Base-by-base conservation (phyloP, 2,113 vertebrate genomes). In the Hylia prasina region DNA sequence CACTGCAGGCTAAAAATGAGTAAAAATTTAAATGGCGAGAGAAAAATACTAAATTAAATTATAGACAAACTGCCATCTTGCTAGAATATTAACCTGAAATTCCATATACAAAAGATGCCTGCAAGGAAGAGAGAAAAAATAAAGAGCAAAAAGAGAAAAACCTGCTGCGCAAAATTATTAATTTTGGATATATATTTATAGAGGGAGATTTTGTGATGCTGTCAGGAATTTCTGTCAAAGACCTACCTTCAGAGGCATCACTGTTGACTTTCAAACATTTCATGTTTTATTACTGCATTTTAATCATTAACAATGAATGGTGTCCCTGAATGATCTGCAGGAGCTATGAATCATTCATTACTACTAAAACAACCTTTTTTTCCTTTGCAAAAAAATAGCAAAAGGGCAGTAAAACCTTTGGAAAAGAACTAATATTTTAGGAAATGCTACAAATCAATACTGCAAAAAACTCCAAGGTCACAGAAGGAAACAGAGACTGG, bases 291-390 rank as follows among this genome's bases (percentile, higher is more conserved):
- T 82, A 39, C 80, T 84, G 76, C 48, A 53, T 87, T 93, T 90
- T 66, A 83, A 81, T 95, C 31, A 85, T 95, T 95, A 96, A 94
- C 71, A 91, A 86, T 93, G 90, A 58, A 83, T 90, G 82, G 40
- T 0, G 9, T 93, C 90, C 90, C 90, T 88, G 82, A 68, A 78
- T 90, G 93, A 94, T 88, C 82, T 10, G n/a, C 51, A 64, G 60
- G 51, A 91, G 24, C 48, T 71, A 93, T 96, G 68, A 95, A 95
- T 94, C 71, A 94, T 97, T 92, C 60, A 93, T 80, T 77, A 48
- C 20, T 77, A 63, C 63, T 88, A 86, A 90, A 93, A 28, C n/a
- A 78, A 75, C 28, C 31, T 19, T 5, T 56, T 54, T 28, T 37
- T 69, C 27, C 45, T 44, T 72, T 7, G 25, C 17, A 2, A 35